A percentile compares a stretch with the other conserved stretches of the same genome.
These are phyloP conservation scores for Gallinago paraguaiae DNA, from an alignment of 2,113 vertebrate species.

Conservation along the genomic window DNA sequence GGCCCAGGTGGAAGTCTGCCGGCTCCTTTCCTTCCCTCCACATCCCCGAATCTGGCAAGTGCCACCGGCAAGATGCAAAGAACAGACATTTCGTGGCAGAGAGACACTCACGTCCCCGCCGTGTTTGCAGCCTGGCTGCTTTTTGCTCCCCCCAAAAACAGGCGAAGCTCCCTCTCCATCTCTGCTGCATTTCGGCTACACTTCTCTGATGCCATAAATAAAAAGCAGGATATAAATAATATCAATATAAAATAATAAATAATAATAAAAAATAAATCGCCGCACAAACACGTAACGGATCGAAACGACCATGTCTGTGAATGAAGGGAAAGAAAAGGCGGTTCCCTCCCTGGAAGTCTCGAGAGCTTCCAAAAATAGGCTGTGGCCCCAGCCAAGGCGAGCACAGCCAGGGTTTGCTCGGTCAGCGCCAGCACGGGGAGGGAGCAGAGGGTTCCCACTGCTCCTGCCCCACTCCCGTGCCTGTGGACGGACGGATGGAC, in stretches of 20 bases:
- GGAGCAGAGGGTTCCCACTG: rapidly evolving
- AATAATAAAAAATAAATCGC: not conserved
- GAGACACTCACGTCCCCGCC: not conserved
- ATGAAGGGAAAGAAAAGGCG: constrained; percentile 11
- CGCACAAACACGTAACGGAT: not conserved
- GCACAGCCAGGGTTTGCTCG: not conserved
- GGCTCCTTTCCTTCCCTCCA: not conserved
- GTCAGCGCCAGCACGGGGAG: not conserved
- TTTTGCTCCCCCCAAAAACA: not conserved
- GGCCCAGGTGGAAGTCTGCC: not conserved
- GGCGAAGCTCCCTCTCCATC: rapidly evolving
- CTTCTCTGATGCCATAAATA: not conserved
- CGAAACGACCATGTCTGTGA: not conserved
- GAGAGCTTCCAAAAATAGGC: constrained; percentile 58
- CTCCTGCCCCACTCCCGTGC: not conserved
- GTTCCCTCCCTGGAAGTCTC: constrained; percentile 18
- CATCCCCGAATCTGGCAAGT: not conserved
- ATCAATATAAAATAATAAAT: not conserved
- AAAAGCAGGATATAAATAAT: not conserved
- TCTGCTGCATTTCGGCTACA: too few species aligned
- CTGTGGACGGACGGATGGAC: rapidly evolving
- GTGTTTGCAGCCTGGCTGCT: not conserved
- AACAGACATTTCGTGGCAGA: not conserved
- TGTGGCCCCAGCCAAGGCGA: not conserved
- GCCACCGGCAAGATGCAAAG: not conserved